These are phyloP conservation scores for Uria aalge DNA, from an alignment of 2,113 vertebrate species.

Conservation along the genomic window DNA sequence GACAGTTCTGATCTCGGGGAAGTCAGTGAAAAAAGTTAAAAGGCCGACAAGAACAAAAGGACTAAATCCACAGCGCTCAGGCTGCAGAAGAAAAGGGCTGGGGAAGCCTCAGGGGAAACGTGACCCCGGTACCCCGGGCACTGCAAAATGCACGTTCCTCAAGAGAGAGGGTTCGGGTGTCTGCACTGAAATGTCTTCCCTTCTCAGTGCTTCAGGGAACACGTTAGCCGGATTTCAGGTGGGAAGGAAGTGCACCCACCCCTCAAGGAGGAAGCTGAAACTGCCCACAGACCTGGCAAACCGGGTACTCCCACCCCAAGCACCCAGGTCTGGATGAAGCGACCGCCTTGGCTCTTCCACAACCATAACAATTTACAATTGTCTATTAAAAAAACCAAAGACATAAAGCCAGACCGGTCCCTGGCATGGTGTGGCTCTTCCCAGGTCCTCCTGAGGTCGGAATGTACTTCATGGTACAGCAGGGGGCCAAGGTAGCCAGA, in stretches of 20 bases:
- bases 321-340: neutral
- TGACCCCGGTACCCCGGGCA: accelerated
- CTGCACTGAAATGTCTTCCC: neutral
- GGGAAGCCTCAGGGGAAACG: neutral
- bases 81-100: neutral
- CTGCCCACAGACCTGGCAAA: neutral
- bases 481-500: neutral
- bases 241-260: accelerated
- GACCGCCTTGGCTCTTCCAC: neutral
- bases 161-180: neutral
- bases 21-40: neutral
- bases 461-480: neutral
- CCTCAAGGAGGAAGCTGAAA: neutral
- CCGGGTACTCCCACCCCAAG: accelerated
- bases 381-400: neutral
- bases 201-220: neutral
- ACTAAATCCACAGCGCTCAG: neutral
- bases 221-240: neutral
- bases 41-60: neutral
- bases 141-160: neutral
- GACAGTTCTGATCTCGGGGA: neutral
- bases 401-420: neutral
- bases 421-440: neutral
- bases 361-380: neutral
- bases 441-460: neutral